These are phyloP conservation scores for Lysandra bellargus DNA, from an alignment of 2,888 invertebrate genomes.

Conservation along the genomic window DNA sequence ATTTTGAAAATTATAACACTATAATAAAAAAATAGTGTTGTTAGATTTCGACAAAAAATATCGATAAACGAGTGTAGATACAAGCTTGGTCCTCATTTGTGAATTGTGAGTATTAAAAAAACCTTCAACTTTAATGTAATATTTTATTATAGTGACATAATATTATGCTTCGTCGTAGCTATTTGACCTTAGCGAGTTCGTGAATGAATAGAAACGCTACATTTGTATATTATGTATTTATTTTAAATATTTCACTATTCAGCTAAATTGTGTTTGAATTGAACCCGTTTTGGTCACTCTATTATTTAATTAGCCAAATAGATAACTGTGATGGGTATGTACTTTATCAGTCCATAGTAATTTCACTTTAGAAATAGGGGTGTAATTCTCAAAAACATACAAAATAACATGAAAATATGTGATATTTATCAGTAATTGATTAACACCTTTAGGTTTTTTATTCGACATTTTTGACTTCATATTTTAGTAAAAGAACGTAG, in stretches of 20 bases:
- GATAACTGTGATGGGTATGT: no score
- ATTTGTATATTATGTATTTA: neutral
- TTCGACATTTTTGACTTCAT: neutral
- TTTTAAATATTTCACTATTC: slow-evolving; percentile 4
- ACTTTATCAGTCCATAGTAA: no score
- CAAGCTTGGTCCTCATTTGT: slow-evolving; percentile 22
- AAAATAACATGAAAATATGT: no score
- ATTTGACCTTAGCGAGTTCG: slow-evolving; percentile 17
- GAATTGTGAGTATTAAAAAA: slow-evolving; percentile 10
- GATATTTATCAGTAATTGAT: no score
- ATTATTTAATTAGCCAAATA: neutral
- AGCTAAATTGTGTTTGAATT: neutral
- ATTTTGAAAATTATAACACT: neutral
- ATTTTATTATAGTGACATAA: slow-evolving; percentile 9
- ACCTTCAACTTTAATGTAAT: slow-evolving; percentile 24
- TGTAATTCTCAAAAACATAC: no score
- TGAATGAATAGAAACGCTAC: neutral
- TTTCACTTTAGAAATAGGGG: no score
- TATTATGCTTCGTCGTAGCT: slow-evolving; percentile 1
- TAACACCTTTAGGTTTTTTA: neutral
- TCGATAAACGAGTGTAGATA: slow-evolving; percentile 10
- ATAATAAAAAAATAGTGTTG: neutral
- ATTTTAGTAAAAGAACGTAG: neutral
- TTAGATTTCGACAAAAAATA: neutral
- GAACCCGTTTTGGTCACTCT: neutral